A percentile compares a stretch with the other conserved stretches of the same genome.
These are phyloP conservation scores for Orientallactaga bullata DNA, from an alignment of 2,113 vertebrate species.

Conservation along the genomic window DNA sequence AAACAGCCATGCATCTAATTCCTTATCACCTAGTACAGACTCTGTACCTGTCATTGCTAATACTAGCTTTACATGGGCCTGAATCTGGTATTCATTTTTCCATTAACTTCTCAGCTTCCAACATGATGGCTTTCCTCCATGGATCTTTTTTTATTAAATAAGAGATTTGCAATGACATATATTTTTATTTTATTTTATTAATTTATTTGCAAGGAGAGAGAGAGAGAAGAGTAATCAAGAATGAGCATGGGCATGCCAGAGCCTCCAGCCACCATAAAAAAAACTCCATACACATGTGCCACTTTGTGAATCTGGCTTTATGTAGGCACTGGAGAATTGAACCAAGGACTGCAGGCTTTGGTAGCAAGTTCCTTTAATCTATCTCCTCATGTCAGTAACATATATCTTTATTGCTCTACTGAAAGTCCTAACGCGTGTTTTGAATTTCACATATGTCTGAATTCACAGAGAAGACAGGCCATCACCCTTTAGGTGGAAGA, in stretches of 20 bases:
- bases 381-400: background rate
- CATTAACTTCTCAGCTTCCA: constrained; percentile 15
- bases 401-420: background rate
- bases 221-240: no score
- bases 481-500: background rate
- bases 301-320: no score
- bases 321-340: no score
- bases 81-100: background rate
- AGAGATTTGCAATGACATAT: background rate
- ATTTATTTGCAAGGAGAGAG: no score
- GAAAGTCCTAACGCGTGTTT: background rate
- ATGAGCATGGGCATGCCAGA: no score
- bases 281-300: no score
- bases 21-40: background rate
- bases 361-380: no score
- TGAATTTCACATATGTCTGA: background rate
- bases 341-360: no score
- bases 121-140: background rate
- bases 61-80: background rate
- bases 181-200: background rate
- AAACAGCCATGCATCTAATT: background rate
- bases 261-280: no score
- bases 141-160: background rate
- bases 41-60: background rate
- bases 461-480: background rate